These are phyloP conservation scores for Triplophysa dalaica DNA, from an alignment of 2,113 vertebrate genomes.

Conservation along the genomic window DNA sequence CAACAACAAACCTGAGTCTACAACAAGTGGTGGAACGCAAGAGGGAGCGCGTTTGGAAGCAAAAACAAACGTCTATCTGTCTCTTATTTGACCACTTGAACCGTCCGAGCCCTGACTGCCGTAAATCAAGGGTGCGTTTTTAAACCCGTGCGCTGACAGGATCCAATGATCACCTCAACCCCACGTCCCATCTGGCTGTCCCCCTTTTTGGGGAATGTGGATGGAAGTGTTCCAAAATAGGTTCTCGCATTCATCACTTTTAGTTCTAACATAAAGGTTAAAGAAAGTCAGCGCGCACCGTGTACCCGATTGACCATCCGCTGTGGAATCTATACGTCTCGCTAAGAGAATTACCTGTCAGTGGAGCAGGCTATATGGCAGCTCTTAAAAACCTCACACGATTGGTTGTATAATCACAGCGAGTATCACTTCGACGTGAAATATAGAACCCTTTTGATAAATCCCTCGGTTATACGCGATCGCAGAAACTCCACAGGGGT, in stretches of 20 bases:
- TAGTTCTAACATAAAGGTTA: neutral
- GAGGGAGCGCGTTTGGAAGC: neutral
- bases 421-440: constrained; percentile 2
- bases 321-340: neutral
- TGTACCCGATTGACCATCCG: neutral
- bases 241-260: neutral
- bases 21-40: neutral
- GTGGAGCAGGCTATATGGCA: neutral
- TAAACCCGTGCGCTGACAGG: neutral
- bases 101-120: neutral
- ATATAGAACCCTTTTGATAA: constrained; percentile 1
- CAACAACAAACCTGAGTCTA: neutral
- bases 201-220: neutral
- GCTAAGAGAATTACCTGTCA: neutral
- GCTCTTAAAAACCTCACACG: neutral
- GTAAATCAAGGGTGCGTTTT: constrained; percentile 19
- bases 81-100: neutral
- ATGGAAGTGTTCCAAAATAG: neutral
- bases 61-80: constrained; percentile 1
- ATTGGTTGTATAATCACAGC: neutral
- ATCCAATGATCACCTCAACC: neutral
- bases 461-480: constrained; percentile 1
- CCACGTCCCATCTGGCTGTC: neutral
- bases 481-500: neutral
- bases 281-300: neutral